Evolutionary conservation across 2,797 vertebrate genomes (phyloP).

Genomic region (Poecile montanus): DNA sequence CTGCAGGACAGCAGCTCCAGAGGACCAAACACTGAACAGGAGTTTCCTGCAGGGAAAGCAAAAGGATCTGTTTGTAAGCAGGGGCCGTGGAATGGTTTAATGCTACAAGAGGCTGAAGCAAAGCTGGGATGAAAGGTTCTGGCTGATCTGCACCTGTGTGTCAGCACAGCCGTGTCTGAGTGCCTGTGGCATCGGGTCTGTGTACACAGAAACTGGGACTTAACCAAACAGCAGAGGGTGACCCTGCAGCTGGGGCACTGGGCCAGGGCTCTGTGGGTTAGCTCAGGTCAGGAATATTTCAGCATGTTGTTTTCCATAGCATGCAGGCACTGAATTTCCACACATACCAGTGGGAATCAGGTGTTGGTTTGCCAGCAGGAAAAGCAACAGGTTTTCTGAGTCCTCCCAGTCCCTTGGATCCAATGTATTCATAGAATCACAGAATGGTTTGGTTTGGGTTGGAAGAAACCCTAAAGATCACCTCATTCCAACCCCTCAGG

Average conservation of each 20-base stretch:
- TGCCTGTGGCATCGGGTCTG: background rate
- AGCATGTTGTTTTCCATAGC: background rate
- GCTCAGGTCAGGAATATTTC: background rate
- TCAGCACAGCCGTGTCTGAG: background rate
- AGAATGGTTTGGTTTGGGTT: background rate
- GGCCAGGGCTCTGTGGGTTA: background rate
- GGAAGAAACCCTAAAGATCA: background rate
- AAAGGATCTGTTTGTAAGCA: background rate
- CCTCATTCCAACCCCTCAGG: background rate
- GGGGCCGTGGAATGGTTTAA: background rate
- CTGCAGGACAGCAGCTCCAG: background rate
- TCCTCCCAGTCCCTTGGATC: background rate
- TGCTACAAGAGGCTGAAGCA: background rate
- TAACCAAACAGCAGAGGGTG: background rate
- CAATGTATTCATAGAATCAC: background rate
- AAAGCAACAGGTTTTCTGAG: background rate
- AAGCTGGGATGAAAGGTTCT: background rate
- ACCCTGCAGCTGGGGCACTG: background rate
- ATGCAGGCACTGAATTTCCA: background rate
- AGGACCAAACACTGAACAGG: background rate
- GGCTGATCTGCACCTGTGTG: fast-evolving
- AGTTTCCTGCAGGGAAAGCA: background rate
- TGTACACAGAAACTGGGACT: background rate
- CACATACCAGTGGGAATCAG: background rate
- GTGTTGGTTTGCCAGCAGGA: background rate